These are phyloP conservation scores for Mustela erminea DNA, from an alignment of 2,797 vertebrate species.

Conservation along the genomic window DNA sequence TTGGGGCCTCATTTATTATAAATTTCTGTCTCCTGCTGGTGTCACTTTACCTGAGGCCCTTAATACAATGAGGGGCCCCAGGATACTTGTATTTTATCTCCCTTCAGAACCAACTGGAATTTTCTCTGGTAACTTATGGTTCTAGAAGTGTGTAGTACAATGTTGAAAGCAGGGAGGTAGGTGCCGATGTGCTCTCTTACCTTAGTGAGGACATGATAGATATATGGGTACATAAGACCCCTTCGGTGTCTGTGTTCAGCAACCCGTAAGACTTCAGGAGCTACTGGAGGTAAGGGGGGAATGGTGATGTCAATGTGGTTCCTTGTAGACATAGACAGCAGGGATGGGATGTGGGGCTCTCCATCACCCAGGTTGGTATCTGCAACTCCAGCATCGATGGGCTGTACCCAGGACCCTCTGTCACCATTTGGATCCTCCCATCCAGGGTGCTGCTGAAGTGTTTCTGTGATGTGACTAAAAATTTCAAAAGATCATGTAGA, in stretches of 20 bases:
- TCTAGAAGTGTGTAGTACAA: conserved; percentile 21
- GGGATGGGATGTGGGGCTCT: conserved; percentile 93
- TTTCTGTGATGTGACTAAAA: conserved; percentile 92
- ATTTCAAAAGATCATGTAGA: conserved; percentile 47
- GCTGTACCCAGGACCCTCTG: conserved; percentile 86
- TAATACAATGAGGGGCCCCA: neutral
- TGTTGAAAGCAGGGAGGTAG: neutral
- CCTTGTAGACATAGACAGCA: conserved; percentile 95
- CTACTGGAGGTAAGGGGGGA: conserved; percentile 93
- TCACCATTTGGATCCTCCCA: conserved; percentile 92
- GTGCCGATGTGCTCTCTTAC: conserved; percentile 76
- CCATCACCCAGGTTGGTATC: conserved; percentile 89
- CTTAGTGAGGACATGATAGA: conserved; percentile 97
- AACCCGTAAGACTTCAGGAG: conserved; percentile 95
- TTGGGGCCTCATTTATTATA: neutral
- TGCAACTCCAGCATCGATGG: conserved; percentile 86
- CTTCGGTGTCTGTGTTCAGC: conserved; percentile 95
- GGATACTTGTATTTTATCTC: neutral
- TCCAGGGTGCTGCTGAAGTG: conserved; percentile 87
- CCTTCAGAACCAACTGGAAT: conserved; percentile 33
- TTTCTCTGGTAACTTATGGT: conserved; percentile 30
- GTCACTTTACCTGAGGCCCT: neutral
- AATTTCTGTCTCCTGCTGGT: neutral
- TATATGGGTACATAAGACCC: conserved; percentile 97
- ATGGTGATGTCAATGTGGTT: conserved; percentile 98